These are phyloP conservation scores for Cyclophora albipunctata DNA, from an alignment of 2,888 invertebrate genomes.

Conservation along the genomic window DNA sequence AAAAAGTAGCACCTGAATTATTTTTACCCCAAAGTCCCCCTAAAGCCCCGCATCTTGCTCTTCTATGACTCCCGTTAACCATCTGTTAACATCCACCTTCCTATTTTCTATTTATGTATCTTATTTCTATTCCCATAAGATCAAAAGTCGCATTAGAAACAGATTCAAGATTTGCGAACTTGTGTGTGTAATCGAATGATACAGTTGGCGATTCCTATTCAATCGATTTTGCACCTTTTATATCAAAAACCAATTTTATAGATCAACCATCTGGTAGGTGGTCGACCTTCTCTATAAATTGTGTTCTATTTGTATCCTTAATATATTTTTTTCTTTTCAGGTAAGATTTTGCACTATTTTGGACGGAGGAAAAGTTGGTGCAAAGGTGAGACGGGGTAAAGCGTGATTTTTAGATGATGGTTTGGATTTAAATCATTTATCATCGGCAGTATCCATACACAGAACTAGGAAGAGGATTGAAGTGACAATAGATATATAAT, in stretches of 20 bases:
- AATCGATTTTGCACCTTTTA: slow-evolving; percentile 55
- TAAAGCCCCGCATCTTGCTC: slow-evolving; percentile 31
- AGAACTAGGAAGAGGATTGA: too few species aligned
- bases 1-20: slow-evolving; percentile 25
- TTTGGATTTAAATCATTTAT: slow-evolving; percentile 16
- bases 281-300: slow-evolving; percentile 48
- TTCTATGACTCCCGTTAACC: slow-evolving; percentile 43
- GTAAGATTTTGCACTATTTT: slow-evolving; percentile 46
- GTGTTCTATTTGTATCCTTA: slow-evolving; percentile 45
- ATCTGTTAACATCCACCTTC: slow-evolving; percentile 13
- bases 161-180: slow-evolving; percentile 12
- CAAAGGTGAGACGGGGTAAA: slow-evolving; percentile 21
- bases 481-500: too few species aligned
- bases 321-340: slow-evolving; percentile 52
- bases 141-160: slow-evolving; percentile 15
- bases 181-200: slow-evolving; percentile 30
- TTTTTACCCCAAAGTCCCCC: slow-evolving; percentile 27
- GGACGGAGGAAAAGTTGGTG: slow-evolving; percentile 20
- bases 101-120: slow-evolving; percentile 1
- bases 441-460: slow-evolving; percentile 3
- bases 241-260: slow-evolving; percentile 47
- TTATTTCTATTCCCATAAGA: slow-evolving; percentile 18
- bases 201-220: slow-evolving; percentile 54
- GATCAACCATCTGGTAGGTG: slow-evolving; percentile 50
- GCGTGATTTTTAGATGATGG: slow-evolving; percentile 33